Conservation (phyloP, 2,113 vertebrate species). For the Ctenomys sociabilis region DNA sequence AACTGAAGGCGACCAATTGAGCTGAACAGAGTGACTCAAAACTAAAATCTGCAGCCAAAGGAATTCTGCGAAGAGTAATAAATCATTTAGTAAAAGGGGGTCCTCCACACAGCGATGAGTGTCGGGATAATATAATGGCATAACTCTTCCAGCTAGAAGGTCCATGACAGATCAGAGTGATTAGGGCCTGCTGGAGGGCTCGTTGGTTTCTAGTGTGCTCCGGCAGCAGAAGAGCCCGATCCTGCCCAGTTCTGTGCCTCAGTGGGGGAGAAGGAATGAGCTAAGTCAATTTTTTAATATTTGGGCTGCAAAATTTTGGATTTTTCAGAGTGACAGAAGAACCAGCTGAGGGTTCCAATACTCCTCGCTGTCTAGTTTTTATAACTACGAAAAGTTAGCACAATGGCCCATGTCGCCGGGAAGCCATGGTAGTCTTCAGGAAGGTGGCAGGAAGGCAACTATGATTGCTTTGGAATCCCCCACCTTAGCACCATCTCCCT, state of each 20-base stretch:
- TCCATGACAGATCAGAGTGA: conserved; percentile 21
- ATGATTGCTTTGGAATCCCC: not conserved
- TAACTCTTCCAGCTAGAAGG: conserved; percentile 60
- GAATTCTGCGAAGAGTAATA: conserved; percentile 72
- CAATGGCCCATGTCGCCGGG: not conserved
- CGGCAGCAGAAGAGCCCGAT: not conserved
- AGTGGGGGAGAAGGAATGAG: not conserved
- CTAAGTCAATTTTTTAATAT: not conserved
- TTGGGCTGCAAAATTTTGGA: not conserved
- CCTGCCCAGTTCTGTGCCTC: not conserved
- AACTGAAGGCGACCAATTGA: conserved; percentile 83
- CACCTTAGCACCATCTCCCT: not conserved
- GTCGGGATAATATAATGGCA: conserved; percentile 29
- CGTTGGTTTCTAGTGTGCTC: not conserved
- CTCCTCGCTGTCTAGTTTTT: not conserved
- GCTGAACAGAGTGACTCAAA: conserved; percentile 70
- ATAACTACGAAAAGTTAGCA: not conserved
- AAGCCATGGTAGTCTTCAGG: not conserved
- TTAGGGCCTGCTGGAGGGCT: not conserved
- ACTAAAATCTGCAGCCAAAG: conserved; percentile 68
- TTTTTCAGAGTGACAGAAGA: conserved; percentile 9
- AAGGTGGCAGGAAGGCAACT: not conserved
- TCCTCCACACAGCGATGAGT: conserved; percentile 29
- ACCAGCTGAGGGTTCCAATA: not conserved
- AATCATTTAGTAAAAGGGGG: conserved; percentile 80